These are phyloP conservation scores for Myzus persicae DNA, from an alignment of 1,140 invertebrate genomes.

Conservation along the genomic window DNA sequence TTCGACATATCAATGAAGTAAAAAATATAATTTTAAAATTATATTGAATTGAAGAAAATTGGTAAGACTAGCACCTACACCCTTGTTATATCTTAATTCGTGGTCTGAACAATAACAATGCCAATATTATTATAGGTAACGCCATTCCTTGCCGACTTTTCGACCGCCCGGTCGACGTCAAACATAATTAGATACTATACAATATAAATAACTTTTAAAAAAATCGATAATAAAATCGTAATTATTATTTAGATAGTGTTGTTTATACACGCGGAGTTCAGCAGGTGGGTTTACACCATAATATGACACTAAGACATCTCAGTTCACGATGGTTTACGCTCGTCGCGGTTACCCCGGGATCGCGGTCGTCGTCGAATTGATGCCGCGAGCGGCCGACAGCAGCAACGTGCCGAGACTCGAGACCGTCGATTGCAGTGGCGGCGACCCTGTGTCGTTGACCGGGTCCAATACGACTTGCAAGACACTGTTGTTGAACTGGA, in stretches of 20 bases:
- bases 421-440: background rate
- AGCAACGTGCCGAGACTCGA: background rate
- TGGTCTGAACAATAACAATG: background rate
- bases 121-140: no score
- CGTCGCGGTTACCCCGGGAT: background rate
- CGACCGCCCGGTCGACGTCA: background rate
- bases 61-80: no score
- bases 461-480: background rate
- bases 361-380: background rate
- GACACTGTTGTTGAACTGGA: background rate
- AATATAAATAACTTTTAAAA: background rate
- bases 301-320: no score
- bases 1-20: no score
- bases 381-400: background rate
- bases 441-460: background rate
- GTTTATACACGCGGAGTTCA: background rate
- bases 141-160: background rate
- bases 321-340: no score
- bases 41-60: no score
- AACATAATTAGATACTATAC: background rate
- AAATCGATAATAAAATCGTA: background rate
- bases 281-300: no score
- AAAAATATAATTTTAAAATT: no score
- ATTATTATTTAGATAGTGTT: background rate
- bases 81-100: no score